These are phyloP conservation scores for Eudyptes chrysolophus DNA, from an alignment of 2,113 vertebrate species.

Conservation along the genomic window DNA sequence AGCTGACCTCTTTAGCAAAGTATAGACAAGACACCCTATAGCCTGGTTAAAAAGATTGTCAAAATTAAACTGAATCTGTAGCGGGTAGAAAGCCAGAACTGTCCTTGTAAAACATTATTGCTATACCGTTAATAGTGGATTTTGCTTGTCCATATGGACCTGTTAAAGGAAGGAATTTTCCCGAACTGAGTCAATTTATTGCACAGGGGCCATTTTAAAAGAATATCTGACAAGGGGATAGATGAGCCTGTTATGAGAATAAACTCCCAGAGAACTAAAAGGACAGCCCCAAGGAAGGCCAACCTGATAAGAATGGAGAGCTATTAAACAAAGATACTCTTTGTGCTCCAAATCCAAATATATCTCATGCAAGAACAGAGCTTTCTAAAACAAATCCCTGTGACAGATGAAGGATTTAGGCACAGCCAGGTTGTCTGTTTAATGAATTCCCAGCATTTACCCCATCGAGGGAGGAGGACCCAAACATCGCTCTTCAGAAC, in stretches of 20 bases:
- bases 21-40: not conserved
- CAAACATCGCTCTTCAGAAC: not conserved
- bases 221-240: slow-evolving; percentile 32
- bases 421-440: slow-evolving; percentile 52
- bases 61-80: not conserved
- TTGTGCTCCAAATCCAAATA: slow-evolving; percentile 64
- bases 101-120: slow-evolving; percentile 20
- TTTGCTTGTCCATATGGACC: not conserved
- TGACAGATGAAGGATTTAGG: slow-evolving; percentile 59
- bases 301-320: slow-evolving; percentile 27
- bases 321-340: slow-evolving; percentile 44
- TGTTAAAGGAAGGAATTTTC: slow-evolving; percentile 14
- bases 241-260: slow-evolving; percentile 42
- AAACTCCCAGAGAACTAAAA: slow-evolving; percentile 51
- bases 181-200: slow-evolving; percentile 1
- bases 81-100: not conserved
- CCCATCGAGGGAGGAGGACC: not conserved
- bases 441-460: slow-evolving; percentile 58
- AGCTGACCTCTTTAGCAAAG: not conserved
- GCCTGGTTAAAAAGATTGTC: not conserved
- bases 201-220: slow-evolving; percentile 11
- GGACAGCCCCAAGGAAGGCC: slow-evolving; percentile 45
- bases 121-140: not conserved
- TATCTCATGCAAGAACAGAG: slow-evolving; percentile 56
- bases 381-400: slow-evolving; percentile 58